These are phyloP conservation scores for Glaucopsyche alexis DNA, from an alignment of 2,888 invertebrate species.

Conservation along the genomic window DNA sequence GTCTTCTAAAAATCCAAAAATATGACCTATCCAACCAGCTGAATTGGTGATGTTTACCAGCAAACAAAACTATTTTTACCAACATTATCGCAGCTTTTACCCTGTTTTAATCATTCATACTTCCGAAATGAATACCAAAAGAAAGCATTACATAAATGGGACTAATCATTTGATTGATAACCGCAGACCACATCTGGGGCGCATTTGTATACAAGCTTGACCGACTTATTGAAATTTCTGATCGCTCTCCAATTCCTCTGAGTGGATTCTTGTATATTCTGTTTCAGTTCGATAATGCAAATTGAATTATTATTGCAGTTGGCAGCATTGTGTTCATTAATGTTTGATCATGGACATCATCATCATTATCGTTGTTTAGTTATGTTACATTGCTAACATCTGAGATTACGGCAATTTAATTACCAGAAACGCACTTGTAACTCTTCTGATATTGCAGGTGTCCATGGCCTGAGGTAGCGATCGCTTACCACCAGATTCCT, in stretches of 20 bases:
- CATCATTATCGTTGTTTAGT: no score
- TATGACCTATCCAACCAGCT: no score
- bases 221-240: slow-evolving; percentile 25
- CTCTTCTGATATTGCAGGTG: no score
- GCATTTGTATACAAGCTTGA: slow-evolving; percentile 12
- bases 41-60: no score
- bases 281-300: neutral
- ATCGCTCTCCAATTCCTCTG: slow-evolving; percentile 16
- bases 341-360: neutral
- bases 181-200: slow-evolving; percentile 2
- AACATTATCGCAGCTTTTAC: no score
- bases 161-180: slow-evolving; percentile 16
- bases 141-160: neutral
- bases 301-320: slow-evolving; percentile 26
- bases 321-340: slow-evolving; percentile 15
- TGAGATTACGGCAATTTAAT: no score
- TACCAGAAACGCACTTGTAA: no score
- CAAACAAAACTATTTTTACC: no score
- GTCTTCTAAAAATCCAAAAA: no score
- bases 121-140: neutral
- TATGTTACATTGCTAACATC: no score
- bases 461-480: no score
- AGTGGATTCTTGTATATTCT: slow-evolving; percentile 24
- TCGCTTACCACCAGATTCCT: no score
- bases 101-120: neutral